Evolutionary conservation across 2,113 vertebrate genomes (phyloP).

Genomic region (Sciurus niger): DNA sequence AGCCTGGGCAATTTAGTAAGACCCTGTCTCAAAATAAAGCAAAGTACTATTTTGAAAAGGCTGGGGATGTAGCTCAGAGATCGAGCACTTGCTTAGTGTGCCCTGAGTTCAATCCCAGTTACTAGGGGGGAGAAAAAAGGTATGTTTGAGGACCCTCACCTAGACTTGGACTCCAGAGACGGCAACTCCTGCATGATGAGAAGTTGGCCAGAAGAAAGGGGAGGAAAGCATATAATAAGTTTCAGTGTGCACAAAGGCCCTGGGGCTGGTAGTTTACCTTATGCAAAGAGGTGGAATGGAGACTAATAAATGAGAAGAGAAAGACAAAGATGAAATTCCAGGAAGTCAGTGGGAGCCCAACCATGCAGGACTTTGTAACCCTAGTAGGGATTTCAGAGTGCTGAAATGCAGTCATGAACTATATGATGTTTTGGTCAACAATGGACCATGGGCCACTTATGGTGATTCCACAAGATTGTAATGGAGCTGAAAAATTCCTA

Average conservation of each 20-base stretch:
- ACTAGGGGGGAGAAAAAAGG: too few species aligned
- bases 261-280: not conserved
- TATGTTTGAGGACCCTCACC: not conserved
- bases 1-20: not conserved
- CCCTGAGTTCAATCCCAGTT: too few species aligned
- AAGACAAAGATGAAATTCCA: not conserved
- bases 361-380: not conserved
- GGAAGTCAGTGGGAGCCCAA: not conserved
- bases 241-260: constrained; percentile 10
- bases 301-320: not conserved
- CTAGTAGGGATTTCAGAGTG: too few species aligned
- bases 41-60: too few species aligned
- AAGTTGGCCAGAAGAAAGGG: not conserved
- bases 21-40: too few species aligned
- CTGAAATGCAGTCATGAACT: not conserved
- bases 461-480: not conserved
- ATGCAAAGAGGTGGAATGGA: not conserved
- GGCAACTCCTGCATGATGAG: not conserved
- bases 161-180: not conserved
- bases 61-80: too few species aligned
- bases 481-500: not conserved
- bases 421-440: too few species aligned
- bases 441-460: not conserved
- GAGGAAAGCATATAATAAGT: not conserved
- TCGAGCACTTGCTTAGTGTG: too few species aligned